phyloP scores from a whole-genome alignment of 2,888 invertebrate genomes.

The Pemphredon lugubris region DNA sequence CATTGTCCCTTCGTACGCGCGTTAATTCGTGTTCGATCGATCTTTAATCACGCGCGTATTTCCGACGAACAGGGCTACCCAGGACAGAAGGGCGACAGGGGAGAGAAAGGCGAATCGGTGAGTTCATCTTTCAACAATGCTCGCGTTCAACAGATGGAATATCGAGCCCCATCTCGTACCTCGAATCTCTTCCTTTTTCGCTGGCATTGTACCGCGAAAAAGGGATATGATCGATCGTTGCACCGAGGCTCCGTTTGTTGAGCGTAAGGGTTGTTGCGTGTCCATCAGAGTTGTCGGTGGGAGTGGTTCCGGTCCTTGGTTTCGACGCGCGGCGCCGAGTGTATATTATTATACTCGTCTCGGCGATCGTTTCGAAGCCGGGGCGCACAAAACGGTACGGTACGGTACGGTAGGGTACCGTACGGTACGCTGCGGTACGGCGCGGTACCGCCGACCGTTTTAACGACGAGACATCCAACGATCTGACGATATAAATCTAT shows the following conservation, averaged over 20 bases:
- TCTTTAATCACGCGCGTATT: constrained; percentile 29
- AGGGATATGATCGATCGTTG: constrained; percentile 26
- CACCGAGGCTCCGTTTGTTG: neutral
- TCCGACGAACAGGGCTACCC: constrained; percentile 86
- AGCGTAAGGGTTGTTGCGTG: constrained; percentile 25
- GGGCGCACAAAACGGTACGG: constrained; percentile 1
- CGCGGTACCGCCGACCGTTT: no score
- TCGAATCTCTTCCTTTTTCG: constrained; percentile 13
- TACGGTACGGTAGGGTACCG: no score
- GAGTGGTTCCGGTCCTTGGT: constrained; percentile 25
- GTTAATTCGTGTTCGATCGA: constrained; percentile 4
- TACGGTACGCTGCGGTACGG: no score
- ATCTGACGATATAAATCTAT: constrained; percentile 59
- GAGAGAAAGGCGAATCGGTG: constrained; percentile 96
- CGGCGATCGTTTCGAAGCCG: constrained; percentile 17
- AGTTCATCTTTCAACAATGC: constrained; percentile 79
- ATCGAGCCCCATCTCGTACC: constrained; percentile 3
- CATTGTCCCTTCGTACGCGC: neutral
- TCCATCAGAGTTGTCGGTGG: constrained; percentile 27
- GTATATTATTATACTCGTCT: constrained; percentile 5
- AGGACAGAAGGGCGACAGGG: constrained; percentile 94
- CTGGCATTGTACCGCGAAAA: constrained; percentile 8
- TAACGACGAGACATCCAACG: constrained; percentile 12
- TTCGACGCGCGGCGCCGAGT: constrained; percentile 15
- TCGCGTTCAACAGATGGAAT: constrained; percentile 17